Conservation (phyloP, 2,797 vertebrate genomes). For the Otus scops region DNA sequence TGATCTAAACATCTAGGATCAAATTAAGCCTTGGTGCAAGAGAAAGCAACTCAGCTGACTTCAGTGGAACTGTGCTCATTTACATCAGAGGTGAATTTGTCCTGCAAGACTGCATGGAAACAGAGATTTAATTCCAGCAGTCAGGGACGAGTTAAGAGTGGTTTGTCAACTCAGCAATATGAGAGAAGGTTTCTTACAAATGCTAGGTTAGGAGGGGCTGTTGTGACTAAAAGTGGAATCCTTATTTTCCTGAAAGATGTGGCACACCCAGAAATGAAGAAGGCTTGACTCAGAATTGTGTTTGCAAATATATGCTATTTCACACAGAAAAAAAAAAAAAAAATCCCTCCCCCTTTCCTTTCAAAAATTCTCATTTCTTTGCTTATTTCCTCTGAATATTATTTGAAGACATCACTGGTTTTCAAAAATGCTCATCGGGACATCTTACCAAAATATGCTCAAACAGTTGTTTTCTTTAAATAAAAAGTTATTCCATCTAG, state of each 20-base stretch:
- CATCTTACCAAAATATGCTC: background rate
- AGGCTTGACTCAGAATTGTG: background rate
- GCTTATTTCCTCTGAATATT: background rate
- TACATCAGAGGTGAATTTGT: background rate
- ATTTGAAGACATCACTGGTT: background rate
- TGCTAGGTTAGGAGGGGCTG: background rate
- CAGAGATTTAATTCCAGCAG: background rate
- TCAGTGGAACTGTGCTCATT: background rate
- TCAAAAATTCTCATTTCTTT: background rate
- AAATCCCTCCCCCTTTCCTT: background rate
- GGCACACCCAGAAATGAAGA: background rate
- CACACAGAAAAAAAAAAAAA: background rate
- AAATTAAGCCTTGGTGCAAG: slow-evolving; percentile 16
- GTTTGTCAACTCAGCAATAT: background rate
- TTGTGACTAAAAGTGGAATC: background rate
- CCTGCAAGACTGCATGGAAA: background rate
- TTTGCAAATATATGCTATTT: background rate
- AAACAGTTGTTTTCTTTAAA: background rate
- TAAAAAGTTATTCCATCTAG: background rate
- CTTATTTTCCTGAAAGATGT: background rate
- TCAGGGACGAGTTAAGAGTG: background rate
- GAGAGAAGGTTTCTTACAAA: background rate
- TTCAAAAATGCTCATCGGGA: background rate
- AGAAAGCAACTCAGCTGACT: background rate
- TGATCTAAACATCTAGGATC: slow-evolving; percentile 6